Evolutionary conservation across 2,888 invertebrate species (phyloP).

Genomic region (Didymodactylos carnosus): DNA sequence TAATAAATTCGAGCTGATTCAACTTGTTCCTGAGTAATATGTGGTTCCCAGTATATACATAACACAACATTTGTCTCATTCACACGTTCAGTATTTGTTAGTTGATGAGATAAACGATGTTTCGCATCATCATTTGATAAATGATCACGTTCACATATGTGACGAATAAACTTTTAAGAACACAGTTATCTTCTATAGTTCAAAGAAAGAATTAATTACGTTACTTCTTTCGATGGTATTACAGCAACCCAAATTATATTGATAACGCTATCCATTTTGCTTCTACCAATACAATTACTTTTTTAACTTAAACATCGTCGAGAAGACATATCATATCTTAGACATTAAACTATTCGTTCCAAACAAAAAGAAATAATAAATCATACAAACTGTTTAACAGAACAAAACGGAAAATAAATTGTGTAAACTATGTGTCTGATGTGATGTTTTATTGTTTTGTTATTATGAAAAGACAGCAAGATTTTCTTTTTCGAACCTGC

Average conservation of each 20-base stretch:
- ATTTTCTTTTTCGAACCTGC: not conserved
- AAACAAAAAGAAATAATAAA: too few species aligned
- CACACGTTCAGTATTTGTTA: conserved; percentile 54
- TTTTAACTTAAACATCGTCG: conserved; percentile 15
- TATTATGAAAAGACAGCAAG: too few species aligned
- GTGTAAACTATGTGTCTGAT: too few species aligned
- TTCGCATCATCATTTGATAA: conserved; percentile 55
- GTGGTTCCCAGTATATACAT: conserved; percentile 65
- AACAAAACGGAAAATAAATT: too few species aligned
- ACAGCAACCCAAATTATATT: conserved; percentile 86
- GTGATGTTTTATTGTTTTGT: too few species aligned
- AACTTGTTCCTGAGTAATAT: conserved; percentile 62
- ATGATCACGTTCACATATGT: conserved; percentile 46
- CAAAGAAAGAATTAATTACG: conserved; percentile 9
- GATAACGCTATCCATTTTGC: conserved; percentile 60
- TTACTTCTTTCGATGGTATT: conserved; percentile 58
- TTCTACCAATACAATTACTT: conserved; percentile 59
- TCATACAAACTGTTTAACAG: too few species aligned
- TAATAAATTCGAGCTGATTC: conserved; percentile 15
- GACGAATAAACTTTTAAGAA: conserved; percentile 24
- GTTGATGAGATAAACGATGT: conserved; percentile 54
- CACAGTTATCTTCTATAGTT: not conserved
- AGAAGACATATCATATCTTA: not conserved
- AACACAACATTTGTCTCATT: conserved; percentile 60
- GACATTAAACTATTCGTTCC: too few species aligned